Evolutionary conservation across 2,113 vertebrate genomes (phyloP).

Genomic region (Fulica atra): DNA sequence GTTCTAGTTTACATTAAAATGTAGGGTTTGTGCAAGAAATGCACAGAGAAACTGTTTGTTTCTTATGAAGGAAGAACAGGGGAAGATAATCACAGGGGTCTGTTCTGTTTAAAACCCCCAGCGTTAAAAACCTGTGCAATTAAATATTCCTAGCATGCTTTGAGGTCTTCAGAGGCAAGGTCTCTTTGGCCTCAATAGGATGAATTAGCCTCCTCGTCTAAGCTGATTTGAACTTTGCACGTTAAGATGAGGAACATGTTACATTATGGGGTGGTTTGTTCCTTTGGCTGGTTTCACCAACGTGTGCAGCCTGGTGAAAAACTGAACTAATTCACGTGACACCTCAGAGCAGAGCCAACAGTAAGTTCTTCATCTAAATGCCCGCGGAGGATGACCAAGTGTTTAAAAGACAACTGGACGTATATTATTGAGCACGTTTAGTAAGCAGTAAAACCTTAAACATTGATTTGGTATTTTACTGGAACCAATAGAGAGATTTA

Average conservation of each 20-base stretch:
- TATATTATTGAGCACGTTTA: neutral
- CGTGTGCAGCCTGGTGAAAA: neutral
- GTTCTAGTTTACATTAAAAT: neutral
- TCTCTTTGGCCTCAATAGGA: neutral
- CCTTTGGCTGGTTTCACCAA: neutral
- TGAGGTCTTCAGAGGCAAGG: neutral
- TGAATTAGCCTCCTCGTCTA: neutral
- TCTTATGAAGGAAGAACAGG: neutral
- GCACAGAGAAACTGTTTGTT: neutral
- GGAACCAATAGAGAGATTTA: neutral
- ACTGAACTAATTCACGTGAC: neutral
- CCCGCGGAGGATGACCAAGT: neutral
- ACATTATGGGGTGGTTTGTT: neutral
- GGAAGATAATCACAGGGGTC: neutral
- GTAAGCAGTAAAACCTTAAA: slow-evolving; percentile 5
- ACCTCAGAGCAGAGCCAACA: neutral
- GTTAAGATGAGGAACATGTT: neutral
- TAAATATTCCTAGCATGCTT: neutral
- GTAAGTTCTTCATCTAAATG: neutral
- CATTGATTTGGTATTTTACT: slow-evolving; percentile 5
- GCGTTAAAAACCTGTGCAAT: neutral
- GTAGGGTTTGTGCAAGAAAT: neutral
- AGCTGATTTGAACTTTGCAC: neutral
- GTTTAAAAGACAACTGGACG: slow-evolving; percentile 21
- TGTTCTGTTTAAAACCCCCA: neutral